These are phyloP conservation scores for Poecile montanus DNA, from an alignment of 2,797 vertebrate species.

Conservation along the genomic window DNA sequence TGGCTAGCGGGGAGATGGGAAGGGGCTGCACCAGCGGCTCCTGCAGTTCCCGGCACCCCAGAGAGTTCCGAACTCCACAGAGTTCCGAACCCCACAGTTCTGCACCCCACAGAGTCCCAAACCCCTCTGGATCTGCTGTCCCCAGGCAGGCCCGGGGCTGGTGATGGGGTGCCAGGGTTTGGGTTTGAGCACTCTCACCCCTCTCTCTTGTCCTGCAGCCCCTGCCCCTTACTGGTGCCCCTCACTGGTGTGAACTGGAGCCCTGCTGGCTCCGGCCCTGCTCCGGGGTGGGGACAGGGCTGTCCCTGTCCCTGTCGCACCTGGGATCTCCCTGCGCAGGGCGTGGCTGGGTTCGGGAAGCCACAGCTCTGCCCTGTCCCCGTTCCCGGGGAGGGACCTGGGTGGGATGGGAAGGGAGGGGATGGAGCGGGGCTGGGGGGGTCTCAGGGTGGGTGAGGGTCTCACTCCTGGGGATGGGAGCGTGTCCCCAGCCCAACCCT, in stretches of 20 bases:
- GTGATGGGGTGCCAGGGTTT: background rate
- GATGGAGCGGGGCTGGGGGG: fast-evolving
- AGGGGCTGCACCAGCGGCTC: fast-evolving
- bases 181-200: background rate
- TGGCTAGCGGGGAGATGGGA: fast-evolving
- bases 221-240: background rate
- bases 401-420: background rate
- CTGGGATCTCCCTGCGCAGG: background rate
- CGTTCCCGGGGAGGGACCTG: too few relatives aligned
- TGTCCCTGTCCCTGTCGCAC: fast-evolving
- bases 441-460: background rate
- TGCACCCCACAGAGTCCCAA: too few relatives aligned
- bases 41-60: background rate
- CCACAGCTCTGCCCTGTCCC: background rate
- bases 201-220: background rate
- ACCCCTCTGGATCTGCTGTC: background rate
- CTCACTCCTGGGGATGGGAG: fast-evolving
- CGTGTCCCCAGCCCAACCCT: fast-evolving
- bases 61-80: too few relatives aligned
- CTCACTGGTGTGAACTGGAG: background rate
- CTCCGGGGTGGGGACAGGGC: background rate
- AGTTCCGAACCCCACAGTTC: background rate
- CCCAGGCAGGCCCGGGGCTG: background rate
- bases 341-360: background rate
- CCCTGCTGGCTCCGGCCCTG: background rate